phyloP scores from a whole-genome alignment of 1,140 invertebrate species.

The Zaprionus gabonicus region DNA sequence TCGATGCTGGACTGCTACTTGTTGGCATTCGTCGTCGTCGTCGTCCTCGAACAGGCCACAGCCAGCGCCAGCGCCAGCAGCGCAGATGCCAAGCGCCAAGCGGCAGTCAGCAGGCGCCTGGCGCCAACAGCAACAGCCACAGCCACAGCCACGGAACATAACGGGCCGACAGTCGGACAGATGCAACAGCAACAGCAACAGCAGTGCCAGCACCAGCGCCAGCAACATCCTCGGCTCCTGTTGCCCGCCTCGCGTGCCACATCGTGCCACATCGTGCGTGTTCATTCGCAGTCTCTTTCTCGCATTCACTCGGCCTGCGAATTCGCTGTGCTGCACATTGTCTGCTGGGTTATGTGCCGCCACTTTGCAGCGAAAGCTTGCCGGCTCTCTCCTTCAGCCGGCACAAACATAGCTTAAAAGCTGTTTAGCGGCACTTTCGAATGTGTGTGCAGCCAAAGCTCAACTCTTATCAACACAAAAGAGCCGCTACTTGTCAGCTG shows the following conservation, averaged over 20 bases:
- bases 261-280: conserved; percentile 5
- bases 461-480: no score
- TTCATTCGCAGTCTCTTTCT: conserved; percentile 28
- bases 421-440: not conserved
- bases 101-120: not conserved
- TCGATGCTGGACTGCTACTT: conserved; percentile 69
- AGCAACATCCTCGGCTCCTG: conserved; percentile 24
- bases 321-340: conserved; percentile 59
- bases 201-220: not conserved
- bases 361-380: conserved; percentile 42
- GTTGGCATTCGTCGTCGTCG: conserved; percentile 49
- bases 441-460: not conserved
- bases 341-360: conserved; percentile 54
- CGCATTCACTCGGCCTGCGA: conserved; percentile 49
- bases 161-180: not conserved
- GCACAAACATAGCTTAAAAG: conserved; percentile 20
- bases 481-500: no score
- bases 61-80: conserved; percentile 37
- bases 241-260: not conserved
- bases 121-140: conserved; percentile 19
- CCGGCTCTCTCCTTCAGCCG: conserved; percentile 12
- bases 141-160: not conserved
- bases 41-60: conserved; percentile 44
- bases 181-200: conserved; percentile 1
- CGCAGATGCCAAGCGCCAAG: conserved; percentile 39